phyloP scores from a whole-genome alignment of 2,797 vertebrate genomes.

The Pangasius larnaudii region DNA sequence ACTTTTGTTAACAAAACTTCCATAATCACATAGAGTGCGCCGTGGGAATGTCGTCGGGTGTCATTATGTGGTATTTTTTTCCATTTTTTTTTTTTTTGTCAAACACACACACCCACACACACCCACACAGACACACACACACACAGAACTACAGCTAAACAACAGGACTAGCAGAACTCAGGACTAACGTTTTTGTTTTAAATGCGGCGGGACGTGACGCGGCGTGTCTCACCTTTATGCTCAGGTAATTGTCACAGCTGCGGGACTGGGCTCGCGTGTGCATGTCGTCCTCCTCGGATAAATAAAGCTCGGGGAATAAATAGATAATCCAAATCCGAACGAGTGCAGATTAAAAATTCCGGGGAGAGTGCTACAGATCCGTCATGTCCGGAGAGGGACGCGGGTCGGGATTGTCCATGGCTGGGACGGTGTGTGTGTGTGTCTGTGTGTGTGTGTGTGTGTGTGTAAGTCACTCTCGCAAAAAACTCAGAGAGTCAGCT shows the following conservation, averaged over 20 bases:
- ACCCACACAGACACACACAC: background rate
- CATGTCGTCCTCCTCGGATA: constrained; percentile 69
- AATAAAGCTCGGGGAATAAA: constrained; percentile 54
- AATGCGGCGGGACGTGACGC: background rate
- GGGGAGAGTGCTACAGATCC: constrained; percentile 60
- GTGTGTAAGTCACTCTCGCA: constrained; percentile 33
- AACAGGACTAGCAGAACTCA: background rate
- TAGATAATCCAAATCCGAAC: constrained; percentile 49
- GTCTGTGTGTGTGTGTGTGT: constrained; percentile 14
- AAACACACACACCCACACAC: background rate
- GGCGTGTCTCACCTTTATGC: constrained; percentile 78
- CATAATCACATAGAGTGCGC: background rate
- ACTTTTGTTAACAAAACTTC: background rate
- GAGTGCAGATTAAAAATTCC: constrained; percentile 48
- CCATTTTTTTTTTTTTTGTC: background rate
- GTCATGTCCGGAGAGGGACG: background rate
- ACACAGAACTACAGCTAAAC: background rate
- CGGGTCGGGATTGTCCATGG: constrained; percentile 36
- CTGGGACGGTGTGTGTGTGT: constrained; percentile 4
- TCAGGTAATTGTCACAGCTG: constrained; percentile 80
- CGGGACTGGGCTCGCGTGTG: constrained; percentile 78
- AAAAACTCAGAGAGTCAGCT: constrained; percentile 67
- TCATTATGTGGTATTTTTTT: background rate
- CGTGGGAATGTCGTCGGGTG: background rate
- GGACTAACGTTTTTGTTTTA: background rate